Evolutionary conservation across 2,113 vertebrate species (phyloP).

Genomic region (Oreochromis spilurus): DNA sequence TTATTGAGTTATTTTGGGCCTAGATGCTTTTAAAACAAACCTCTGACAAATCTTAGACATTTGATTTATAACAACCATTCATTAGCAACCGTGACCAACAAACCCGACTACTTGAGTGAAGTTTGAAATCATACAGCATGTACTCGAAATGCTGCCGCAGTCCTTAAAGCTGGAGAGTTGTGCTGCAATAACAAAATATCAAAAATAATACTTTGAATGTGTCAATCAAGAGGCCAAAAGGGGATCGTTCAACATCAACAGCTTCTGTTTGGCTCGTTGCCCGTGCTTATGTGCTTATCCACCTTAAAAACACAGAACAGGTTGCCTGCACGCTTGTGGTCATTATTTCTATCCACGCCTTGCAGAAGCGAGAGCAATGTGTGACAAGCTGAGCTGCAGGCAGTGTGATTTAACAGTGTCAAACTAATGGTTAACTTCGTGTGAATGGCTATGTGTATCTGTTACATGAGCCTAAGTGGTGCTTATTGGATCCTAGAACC

Average conservation of each 20-base stretch:
- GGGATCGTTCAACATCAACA: neutral
- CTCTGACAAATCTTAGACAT: conserved; percentile 55
- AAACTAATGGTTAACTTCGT: neutral
- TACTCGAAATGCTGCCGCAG: neutral
- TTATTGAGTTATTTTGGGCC: conserved; percentile 64
- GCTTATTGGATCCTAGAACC: neutral
- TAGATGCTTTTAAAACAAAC: conserved; percentile 54
- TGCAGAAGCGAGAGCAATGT: neutral
- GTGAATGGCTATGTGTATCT: neutral
- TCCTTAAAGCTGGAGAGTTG: neutral
- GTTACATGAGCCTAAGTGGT: neutral
- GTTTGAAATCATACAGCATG: conserved; percentile 1
- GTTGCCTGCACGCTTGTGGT: neutral
- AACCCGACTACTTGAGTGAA: conserved; percentile 27
- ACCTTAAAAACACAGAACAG: neutral
- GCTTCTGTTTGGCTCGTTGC: neutral
- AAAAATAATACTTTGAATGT: neutral
- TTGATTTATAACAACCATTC: conserved; percentile 65
- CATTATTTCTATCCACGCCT: neutral
- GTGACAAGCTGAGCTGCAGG: neutral
- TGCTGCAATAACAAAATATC: neutral
- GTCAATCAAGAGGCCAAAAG: neutral
- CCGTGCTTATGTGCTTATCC: neutral
- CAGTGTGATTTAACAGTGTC: neutral
- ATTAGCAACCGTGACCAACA: conserved; percentile 42